Evolutionary conservation across 2,888 invertebrate species (phyloP).

Genomic region (Microctonus brassicae): DNA sequence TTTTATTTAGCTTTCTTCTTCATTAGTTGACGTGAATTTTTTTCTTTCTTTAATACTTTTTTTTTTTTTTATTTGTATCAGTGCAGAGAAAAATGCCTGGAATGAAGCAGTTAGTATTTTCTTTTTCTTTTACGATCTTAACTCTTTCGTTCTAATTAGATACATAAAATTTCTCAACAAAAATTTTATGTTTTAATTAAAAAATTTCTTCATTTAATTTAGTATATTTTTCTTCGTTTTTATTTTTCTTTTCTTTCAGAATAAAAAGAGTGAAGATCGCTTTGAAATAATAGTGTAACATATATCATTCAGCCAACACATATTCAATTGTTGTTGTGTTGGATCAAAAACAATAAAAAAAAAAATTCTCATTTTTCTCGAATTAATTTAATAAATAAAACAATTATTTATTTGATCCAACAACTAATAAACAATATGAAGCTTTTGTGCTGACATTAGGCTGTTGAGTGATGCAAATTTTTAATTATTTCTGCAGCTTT

Average conservation of each 20-base stretch:
- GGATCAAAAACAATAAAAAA: not conserved
- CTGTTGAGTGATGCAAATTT: slow-evolving; percentile 42
- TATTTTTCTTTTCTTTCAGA: not conserved
- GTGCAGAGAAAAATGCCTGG: slow-evolving; percentile 47
- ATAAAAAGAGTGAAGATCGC: not conserved
- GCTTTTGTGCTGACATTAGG: slow-evolving; percentile 47
- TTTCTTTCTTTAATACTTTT: slow-evolving; percentile 37
- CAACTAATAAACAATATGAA: slow-evolving; percentile 21
- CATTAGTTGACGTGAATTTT: slow-evolving; percentile 22
- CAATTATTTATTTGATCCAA: slow-evolving; percentile 43
- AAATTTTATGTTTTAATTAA: not conserved
- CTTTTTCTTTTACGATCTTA: slow-evolving; percentile 28
- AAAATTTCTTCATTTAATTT: too few relatives aligned
- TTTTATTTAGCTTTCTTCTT: slow-evolving; percentile 43
- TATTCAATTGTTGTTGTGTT: not conserved
- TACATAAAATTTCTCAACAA: not conserved
- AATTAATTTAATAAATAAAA: too few relatives aligned
- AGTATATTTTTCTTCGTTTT: too few relatives aligned
- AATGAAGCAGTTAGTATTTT: slow-evolving; percentile 21
- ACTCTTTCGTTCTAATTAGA: slow-evolving; percentile 14
- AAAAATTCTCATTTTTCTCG: too few relatives aligned
- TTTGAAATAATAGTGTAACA: not conserved
- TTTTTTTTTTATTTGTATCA: slow-evolving; percentile 47
- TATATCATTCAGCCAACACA: not conserved
- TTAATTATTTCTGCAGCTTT: not conserved